A percentile compares a stretch with the other conserved stretches of the same genome.
Conservation (phyloP, 2,797 vertebrate genomes). For the Zalophus californianus region DNA sequence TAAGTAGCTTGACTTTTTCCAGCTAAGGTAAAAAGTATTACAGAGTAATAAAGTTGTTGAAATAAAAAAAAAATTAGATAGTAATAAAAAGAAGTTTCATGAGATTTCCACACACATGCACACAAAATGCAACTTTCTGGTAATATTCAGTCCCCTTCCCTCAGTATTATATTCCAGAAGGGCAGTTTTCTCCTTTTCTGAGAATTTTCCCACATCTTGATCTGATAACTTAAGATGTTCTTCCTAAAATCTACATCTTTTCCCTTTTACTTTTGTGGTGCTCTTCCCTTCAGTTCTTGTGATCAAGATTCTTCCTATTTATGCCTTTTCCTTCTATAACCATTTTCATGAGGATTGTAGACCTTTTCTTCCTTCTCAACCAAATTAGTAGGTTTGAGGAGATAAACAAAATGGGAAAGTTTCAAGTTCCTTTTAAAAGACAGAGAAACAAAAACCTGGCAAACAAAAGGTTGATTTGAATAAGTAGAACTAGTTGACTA, state of each 20-base stretch:
- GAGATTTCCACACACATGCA: background rate
- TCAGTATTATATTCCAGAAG: background rate
- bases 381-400: background rate
- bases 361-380: background rate
- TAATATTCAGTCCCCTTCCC: background rate
- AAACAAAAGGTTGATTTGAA: background rate
- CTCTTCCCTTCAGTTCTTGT: background rate
- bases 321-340: background rate
- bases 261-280: background rate
- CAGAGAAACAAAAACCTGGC: background rate
- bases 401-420: background rate
- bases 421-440: background rate
- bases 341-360: background rate
- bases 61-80: background rate
- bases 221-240: background rate
- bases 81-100: background rate
- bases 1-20: background rate
- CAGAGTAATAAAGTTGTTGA: background rate
- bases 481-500: background rate
- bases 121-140: background rate
- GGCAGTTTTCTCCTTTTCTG: background rate
- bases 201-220: background rate
- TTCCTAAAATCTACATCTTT: background rate
- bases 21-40: background rate
- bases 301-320: background rate